Evolutionary conservation across 2,113 vertebrate genomes (phyloP), one percentile per base, ranked within the genome.

Genomic region (Crotophaga sulcirostris): DNA sequence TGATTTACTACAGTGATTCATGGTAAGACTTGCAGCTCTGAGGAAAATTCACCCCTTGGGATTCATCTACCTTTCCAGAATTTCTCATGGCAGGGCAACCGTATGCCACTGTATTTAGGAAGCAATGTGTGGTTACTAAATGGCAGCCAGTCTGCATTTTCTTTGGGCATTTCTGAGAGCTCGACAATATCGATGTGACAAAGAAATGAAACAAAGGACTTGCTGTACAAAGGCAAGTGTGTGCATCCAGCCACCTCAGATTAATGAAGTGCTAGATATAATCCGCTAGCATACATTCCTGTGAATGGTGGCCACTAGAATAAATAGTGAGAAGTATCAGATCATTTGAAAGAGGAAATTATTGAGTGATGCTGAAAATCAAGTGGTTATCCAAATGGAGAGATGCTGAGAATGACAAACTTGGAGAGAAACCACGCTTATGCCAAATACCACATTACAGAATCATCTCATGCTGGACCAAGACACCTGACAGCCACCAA

Each of bases 1-100:
- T 88, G 93, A 96, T 93, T 95, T 97, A 93, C 94, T 95, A 89
- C 64, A 56, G 87, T 72, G 94, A 96, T 95, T 92, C 94, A 94
- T 72, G 52, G 76, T 60, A 81, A 72, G 89, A 84, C 93, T 93
- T 92, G 59, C 47, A 87, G 92, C 85, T 80, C 82, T 1, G 13
- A 94, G 64, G 83, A 87, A 93, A 78, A 96, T 81, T n/a, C 87
- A 60, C 94, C 94, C 95, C 87, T 87, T 0, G 2, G 73, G 95
- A 93, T 96, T 92, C 75, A 89, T 87, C 82, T 73, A 75, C 93
- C 91, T 94, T 97, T 95, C 87, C 93, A 92, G 76, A 95, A 87
- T 74, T 90, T 84, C 83, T 95, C 26, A n/a, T 19, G 76, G 93
- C 68, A 86, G 52, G 80, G 44, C 86, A 84, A 60, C 59, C 13